Percentiles rank a stretch among this genome's conserved stretches.
These are phyloP conservation scores for Taphrorychus bicolor DNA, from an alignment of 2,888 invertebrate genomes.

Conservation along the genomic window DNA sequence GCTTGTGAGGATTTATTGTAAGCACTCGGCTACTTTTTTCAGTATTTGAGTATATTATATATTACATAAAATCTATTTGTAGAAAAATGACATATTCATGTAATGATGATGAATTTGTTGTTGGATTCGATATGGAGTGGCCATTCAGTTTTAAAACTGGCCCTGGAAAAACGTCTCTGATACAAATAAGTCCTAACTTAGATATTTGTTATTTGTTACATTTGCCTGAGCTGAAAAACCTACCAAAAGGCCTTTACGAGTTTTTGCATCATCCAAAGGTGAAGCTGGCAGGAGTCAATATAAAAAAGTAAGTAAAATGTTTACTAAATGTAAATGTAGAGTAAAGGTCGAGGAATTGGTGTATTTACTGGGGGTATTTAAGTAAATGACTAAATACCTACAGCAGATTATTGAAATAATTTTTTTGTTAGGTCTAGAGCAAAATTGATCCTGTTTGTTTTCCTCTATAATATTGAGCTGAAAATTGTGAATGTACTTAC, in stretches of 20 bases:
- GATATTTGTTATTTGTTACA: conserved; percentile 68
- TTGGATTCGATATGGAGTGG: conserved; percentile 75
- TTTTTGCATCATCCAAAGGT: conserved; percentile 67
- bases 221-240: conserved; percentile 62
- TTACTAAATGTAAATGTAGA: too few relatives aligned
- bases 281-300: conserved; percentile 68
- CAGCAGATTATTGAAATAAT: too few relatives aligned
- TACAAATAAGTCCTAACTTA: conserved; percentile 68
- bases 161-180: conserved; percentile 66
- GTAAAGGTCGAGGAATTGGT: too few relatives aligned
- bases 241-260: conserved; percentile 65
- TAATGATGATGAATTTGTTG: conserved; percentile 57
- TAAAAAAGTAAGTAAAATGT: conserved; percentile 64
- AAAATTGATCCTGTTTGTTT: too few relatives aligned
- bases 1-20: conserved; percentile 62
- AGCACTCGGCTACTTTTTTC: conserved; percentile 27
- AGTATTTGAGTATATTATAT: background rate
- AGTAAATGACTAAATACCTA: too few relatives aligned
- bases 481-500: too few relatives aligned
- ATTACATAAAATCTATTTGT: conserved; percentile 35
- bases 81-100: conserved; percentile 56
- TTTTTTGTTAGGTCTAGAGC: too few relatives aligned
- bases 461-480: too few relatives aligned
- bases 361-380: too few relatives aligned
- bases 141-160: conserved; percentile 68